These are phyloP conservation scores for Isoperla grammatica DNA, from an alignment of 2,888 invertebrate genomes.

Conservation along the genomic window DNA sequence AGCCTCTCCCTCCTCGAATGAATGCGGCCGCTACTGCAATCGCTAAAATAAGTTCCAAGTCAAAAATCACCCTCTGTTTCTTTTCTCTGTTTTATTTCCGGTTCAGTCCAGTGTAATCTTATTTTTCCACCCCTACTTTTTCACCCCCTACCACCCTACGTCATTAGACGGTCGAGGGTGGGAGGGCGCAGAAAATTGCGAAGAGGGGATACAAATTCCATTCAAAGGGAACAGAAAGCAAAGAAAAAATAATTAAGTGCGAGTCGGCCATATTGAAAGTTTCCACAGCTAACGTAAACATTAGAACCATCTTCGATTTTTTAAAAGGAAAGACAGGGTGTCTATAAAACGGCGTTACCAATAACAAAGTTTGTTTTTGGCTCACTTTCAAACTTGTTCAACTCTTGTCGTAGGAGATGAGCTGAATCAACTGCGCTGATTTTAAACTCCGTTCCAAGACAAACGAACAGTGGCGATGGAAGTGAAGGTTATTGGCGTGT, in stretches of 20 bases:
- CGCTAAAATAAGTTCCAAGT: slow-evolving; percentile 6
- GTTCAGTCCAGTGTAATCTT: slow-evolving; percentile 25
- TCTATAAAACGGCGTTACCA: background rate
- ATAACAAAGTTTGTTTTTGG: background rate
- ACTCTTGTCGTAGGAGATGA: background rate
- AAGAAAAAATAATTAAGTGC: slow-evolving; percentile 6
- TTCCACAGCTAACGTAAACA: background rate
- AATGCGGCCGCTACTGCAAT: background rate
- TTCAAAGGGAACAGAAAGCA: slow-evolving; percentile 11
- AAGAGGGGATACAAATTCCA: slow-evolving; percentile 11
- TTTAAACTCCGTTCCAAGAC: background rate
- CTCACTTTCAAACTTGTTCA: background rate
- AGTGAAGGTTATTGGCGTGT: too few relatives aligned
- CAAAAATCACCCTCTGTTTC: slow-evolving; percentile 16
- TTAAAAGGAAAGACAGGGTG: background rate
- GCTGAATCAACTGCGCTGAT: background rate
- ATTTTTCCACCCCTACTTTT: slow-evolving; percentile 23
- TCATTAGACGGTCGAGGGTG: slow-evolving; percentile 9
- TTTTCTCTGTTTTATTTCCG: slow-evolving; percentile 26
- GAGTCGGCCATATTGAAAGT: slow-evolving; percentile 12
- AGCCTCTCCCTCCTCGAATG: too few relatives aligned
- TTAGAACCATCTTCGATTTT: background rate
- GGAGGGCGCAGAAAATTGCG: slow-evolving; percentile 1
- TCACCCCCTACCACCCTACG: slow-evolving; percentile 19
- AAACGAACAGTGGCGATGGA: too few relatives aligned